Evolutionary conservation across 1,140 invertebrate species (phyloP), one percentile per base, ranked within the genome.

Genomic region (Temnothorax nylanderi): DNA sequence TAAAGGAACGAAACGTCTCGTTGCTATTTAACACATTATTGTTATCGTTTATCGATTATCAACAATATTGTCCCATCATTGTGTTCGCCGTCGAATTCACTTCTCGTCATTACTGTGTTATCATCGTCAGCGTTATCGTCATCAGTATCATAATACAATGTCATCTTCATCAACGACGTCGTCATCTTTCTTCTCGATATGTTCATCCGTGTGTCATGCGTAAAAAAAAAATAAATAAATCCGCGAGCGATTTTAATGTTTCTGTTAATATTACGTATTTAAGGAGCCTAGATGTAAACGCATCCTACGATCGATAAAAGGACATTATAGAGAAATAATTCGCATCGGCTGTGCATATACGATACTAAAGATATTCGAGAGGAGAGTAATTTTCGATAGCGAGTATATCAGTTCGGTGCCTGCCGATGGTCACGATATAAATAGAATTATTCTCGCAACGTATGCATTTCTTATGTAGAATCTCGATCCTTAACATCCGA

Each of bases 111-210:
- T 75, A 47, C 82, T 58, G 71, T 74, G n/a, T 65, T 65, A 85
- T 88, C 62, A 80, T 78, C 54, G 75, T 90, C 13, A 84, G 75
- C 51, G 67, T 77, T 62, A 82, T 87, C 74, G 21, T 72, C 71
- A 80, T 72, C 62, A 88, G 34, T 58, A 34, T 49, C 26, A 85
- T 85, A 67, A 77, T 86, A 67, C 32, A 85, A 71, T 81, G 62
- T 80, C 62, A 86, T 84, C 47, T 16, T 77, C 41, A 76, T 72
- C 72, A 47, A 77, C 60, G 47, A 47, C 34, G 62, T 87, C 89
- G 69, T 87, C 89, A 90, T 88, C 32, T 89, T 69, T 69, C 87
- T 90, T 72, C 80, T 87, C 62, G 56, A 76, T 58, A 78, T 80
- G 74, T 85, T 89, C 78, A 87, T 76, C 76, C 26, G 65, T 72